Base-by-base conservation (phyloP, 2,797 vertebrate genomes). In the Lithobates sylvaticus region DNA sequence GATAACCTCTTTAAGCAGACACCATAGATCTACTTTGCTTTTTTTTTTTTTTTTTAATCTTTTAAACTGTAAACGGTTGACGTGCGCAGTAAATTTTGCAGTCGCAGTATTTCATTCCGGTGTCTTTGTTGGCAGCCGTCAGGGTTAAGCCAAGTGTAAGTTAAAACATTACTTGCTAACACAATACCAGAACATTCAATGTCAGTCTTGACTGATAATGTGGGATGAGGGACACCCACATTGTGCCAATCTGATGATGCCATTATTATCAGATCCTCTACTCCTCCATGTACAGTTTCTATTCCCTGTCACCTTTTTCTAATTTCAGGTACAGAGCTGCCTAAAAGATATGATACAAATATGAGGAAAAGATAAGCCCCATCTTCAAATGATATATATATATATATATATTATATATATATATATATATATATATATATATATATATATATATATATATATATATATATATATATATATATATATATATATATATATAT, bases 71-170 rank as follows among this genome's bases (percentile, higher is more conserved):
- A 21, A 61, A 72, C 54, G 78, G 27, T 70, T 80, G 78, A 81
- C 54, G 50, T 54, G 47, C 26, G 44, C 68, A 72, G 34, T 58
- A 47, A 81, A 61, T 81, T 81, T 72, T 36, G 44, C 29, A 54
- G 68, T 54, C 50, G 47, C 68, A 0, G 68, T 21, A 54, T 70
- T 76, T 71, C 50, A 71, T 34, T 81, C 26, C 5, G 5, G 26
- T 36, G n/a, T 58, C 64, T 71, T 47, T 67, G 58, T 21, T 21
- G 36, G 71, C 77, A 70, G 47, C 81, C 78, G 71, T 83, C 23
- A 44, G 68, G 81, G 81, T 68, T 83, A 87, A 87, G 47, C 42
- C 75, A 79, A 87, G 86, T 87, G 86, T 87, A 61, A 83, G 67
- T 65, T 74, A 79, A 69, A 68, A n/a, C 54, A 64, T 78, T 10